phyloP scores from a whole-genome alignment of 2,797 vertebrate genomes.

The Falco cherrug region DNA sequence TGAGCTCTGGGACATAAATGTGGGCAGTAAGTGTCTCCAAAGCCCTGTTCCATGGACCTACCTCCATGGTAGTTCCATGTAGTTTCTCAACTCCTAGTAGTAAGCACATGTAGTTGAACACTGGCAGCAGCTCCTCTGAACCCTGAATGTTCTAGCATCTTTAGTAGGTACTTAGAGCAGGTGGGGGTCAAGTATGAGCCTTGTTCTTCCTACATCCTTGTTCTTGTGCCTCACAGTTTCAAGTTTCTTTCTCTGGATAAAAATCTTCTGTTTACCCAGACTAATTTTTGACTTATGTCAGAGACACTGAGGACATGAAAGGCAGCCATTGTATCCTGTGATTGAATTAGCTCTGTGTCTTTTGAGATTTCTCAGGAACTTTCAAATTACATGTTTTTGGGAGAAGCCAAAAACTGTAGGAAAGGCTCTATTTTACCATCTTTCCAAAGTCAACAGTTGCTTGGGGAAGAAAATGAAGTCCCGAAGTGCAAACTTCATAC shows the following conservation, averaged over 20 bases:
- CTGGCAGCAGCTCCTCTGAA: not conserved
- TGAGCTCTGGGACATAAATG: not conserved
- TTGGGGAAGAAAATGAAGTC: not conserved
- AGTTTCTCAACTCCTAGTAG: too few relatives aligned
- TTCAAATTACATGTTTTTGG: not conserved
- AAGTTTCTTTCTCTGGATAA: not conserved
- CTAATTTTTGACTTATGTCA: slow-evolving; percentile 23
- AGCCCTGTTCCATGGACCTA: not conserved
- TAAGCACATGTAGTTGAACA: not conserved
- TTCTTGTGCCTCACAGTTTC: not conserved
- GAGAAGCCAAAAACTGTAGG: slow-evolving; percentile 31
- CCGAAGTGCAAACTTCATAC: not conserved
- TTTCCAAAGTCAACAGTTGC: not conserved
- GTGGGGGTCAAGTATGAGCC: not conserved
- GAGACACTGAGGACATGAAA: slow-evolving; percentile 12
- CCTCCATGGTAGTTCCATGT: not conserved
- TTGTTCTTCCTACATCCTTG: not conserved
- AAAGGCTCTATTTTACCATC: slow-evolving; percentile 4
- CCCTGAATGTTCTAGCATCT: not conserved
- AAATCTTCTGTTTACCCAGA: slow-evolving; percentile 22
- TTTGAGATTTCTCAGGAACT: slow-evolving; percentile 28
- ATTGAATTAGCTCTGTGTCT: slow-evolving; percentile 20
- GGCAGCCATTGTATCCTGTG: not conserved
- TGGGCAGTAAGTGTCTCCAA: not conserved
- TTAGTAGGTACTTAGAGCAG: not conserved